A percentile compares a stretch with the other conserved stretches of the same genome.
Conservation (phyloP, 2,888 invertebrate genomes). For the Tillus elongatus region DNA sequence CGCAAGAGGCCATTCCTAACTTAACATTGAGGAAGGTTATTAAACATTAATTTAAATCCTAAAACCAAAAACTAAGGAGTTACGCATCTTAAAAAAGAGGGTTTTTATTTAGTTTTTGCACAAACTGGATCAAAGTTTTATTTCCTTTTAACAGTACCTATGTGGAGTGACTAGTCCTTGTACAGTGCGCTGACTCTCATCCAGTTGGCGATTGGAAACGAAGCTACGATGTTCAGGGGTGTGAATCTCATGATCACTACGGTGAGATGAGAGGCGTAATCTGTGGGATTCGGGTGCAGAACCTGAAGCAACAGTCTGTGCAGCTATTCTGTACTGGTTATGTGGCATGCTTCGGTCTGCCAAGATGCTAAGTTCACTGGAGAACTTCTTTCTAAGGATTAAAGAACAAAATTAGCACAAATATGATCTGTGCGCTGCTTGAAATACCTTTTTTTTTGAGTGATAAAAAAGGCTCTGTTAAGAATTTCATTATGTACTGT, state of each 20-base stretch:
- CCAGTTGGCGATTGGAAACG: conserved; percentile 24
- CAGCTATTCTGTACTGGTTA: conserved; percentile 31
- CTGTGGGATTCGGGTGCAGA: conserved; percentile 33
- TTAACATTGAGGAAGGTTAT: too few species aligned
- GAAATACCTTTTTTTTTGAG: too few species aligned
- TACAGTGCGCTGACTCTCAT: conserved; percentile 31
- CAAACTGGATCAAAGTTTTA: too few species aligned
- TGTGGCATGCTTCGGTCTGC: conserved; percentile 38
- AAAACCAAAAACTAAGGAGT: too few species aligned
- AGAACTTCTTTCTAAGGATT: conserved; percentile 47
- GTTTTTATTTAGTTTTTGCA: too few species aligned
- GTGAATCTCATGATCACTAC: conserved; percentile 56
- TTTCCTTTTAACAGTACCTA: too few species aligned
- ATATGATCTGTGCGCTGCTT: too few species aligned
- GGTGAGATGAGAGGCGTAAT: conserved; percentile 45
- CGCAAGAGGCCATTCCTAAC: too few species aligned
- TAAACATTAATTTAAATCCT: too few species aligned
- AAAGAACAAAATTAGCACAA: too few species aligned
- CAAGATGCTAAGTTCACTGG: conserved; percentile 50
- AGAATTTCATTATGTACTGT: conserved; percentile 2
- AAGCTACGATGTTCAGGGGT: conserved; percentile 50
- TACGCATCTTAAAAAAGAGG: too few species aligned
- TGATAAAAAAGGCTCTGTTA: too few species aligned
- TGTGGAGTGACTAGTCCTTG: conserved; percentile 40
- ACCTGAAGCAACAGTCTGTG: conserved; percentile 29